phyloP scores from a whole-genome alignment of 2,113 vertebrate genomes.

The Heteronetta atricapilla region DNA sequence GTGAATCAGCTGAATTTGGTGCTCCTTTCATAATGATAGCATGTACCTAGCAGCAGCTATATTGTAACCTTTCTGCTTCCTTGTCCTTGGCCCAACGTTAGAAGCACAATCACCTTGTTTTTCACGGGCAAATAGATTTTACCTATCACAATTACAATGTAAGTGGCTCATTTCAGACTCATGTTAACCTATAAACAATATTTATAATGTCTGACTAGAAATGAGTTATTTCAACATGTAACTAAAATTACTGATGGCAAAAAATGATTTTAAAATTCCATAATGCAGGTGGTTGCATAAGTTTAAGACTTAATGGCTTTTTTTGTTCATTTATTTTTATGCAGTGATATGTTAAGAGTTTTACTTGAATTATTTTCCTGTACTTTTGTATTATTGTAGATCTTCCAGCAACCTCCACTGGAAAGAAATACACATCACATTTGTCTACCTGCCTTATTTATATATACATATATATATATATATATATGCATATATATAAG shows the following conservation, averaged over 20 bases:
- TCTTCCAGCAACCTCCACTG: not conserved
- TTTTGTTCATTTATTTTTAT: not conserved
- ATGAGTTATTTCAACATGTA: not conserved
- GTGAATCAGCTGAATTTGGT: not conserved
- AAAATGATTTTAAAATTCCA: not conserved
- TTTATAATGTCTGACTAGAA: not conserved
- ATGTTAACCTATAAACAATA: accelerated
- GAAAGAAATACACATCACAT: not conserved
- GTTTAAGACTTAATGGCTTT: not conserved
- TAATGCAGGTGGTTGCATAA: not conserved
- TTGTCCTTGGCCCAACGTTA: not conserved
- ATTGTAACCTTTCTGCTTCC: not conserved
- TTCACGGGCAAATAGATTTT: not conserved
- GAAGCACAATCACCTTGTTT: not conserved
- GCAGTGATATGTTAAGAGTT: not conserved
- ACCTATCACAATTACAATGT: not conserved
- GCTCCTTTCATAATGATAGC: not conserved
- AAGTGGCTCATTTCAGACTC: not conserved
- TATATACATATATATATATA: not conserved
- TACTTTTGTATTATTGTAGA: not conserved
- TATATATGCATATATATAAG: not conserved
- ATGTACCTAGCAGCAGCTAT: not conserved
- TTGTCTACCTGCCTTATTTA: not conserved
- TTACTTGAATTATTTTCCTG: not conserved
- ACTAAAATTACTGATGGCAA: not conserved